A percentile compares a stretch with the other conserved stretches of the same genome.
Evolutionary conservation across 2,113 vertebrate species (phyloP).

Genomic region (Hepsetus odoe): DNA sequence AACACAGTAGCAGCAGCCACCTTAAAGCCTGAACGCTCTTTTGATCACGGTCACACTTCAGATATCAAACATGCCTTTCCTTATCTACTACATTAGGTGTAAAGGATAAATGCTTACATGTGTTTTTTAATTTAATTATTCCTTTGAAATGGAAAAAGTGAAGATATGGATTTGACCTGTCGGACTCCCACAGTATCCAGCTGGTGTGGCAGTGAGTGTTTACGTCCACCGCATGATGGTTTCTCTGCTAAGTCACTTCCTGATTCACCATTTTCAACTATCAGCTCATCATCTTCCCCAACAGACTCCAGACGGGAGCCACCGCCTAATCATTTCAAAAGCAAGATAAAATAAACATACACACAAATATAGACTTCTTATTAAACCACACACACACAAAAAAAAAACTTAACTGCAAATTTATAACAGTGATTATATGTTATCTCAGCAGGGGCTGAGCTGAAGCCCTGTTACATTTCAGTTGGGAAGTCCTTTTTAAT

Average conservation of each 20-base stretch:
- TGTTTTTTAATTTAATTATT: no score
- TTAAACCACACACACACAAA: no score
- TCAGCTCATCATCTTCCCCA: slow-evolving; percentile 92
- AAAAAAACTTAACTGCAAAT: background rate
- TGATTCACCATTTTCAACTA: slow-evolving; percentile 80
- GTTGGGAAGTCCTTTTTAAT: background rate
- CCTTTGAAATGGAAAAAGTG: background rate
- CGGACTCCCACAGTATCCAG: slow-evolving; percentile 80
- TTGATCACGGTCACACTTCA: no score
- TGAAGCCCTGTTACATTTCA: background rate
- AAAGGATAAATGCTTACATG: no score
- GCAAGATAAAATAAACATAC: background rate
- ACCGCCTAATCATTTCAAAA: slow-evolving; percentile 70
- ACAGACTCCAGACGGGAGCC: slow-evolving; percentile 89
- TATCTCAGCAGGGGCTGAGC: background rate
- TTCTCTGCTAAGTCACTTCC: slow-evolving; percentile 78
- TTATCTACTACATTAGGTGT: no score
- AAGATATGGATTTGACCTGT: slow-evolving; percentile 77
- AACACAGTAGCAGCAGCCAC: no score
- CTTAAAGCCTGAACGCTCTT: no score
- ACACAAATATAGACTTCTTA: no score
- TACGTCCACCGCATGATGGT: slow-evolving; percentile 80
- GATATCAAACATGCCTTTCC: no score
- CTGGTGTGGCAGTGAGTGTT: slow-evolving; percentile 93
- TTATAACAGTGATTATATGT: no score